Percentiles rank a stretch among this genome's conserved stretches.
Conservation (phyloP, 2,797 vertebrate species). For the Oreochromis grahami region DNA sequence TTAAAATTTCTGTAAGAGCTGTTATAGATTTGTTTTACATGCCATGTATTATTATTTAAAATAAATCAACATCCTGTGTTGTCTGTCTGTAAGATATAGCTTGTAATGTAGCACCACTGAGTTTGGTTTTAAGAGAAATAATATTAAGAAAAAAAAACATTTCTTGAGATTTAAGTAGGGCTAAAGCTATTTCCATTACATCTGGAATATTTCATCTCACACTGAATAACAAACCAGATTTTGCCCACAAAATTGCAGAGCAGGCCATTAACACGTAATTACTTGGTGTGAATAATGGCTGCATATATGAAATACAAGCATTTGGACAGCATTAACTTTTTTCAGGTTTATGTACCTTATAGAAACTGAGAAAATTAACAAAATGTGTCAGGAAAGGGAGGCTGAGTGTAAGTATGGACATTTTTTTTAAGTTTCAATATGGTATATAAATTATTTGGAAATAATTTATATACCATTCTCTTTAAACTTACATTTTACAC, state of each 20-base stretch:
- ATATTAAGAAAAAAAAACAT: slow-evolving; percentile 21
- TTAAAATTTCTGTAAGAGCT: slow-evolving; percentile 17
- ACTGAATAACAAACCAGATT: slow-evolving; percentile 61
- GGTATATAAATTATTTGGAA: neutral
- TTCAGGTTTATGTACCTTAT: slow-evolving; percentile 46
- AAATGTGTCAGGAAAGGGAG: slow-evolving; percentile 9
- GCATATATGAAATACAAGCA: slow-evolving; percentile 54
- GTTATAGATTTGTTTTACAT: neutral
- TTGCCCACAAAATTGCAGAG: slow-evolving; percentile 49
- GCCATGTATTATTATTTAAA: neutral
- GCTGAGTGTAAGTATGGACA: neutral
- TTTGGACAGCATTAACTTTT: slow-evolving; percentile 35
- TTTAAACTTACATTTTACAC: neutral
- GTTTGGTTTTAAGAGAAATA: slow-evolving; percentile 18
- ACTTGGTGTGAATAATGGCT: slow-evolving; percentile 60
- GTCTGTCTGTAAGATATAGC: neutral
- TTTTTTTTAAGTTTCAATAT: neutral
- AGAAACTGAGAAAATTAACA: slow-evolving; percentile 44
- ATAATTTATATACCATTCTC: no score
- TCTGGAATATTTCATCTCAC: slow-evolving; percentile 65
- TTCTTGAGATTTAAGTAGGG: slow-evolving; percentile 19
- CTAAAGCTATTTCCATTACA: slow-evolving; percentile 60
- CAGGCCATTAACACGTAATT: slow-evolving; percentile 71
- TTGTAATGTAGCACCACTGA: neutral
- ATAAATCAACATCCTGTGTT: neutral